Conservation (phyloP, 1,140 invertebrate species). For the Drosophila fuyamai region DNA sequence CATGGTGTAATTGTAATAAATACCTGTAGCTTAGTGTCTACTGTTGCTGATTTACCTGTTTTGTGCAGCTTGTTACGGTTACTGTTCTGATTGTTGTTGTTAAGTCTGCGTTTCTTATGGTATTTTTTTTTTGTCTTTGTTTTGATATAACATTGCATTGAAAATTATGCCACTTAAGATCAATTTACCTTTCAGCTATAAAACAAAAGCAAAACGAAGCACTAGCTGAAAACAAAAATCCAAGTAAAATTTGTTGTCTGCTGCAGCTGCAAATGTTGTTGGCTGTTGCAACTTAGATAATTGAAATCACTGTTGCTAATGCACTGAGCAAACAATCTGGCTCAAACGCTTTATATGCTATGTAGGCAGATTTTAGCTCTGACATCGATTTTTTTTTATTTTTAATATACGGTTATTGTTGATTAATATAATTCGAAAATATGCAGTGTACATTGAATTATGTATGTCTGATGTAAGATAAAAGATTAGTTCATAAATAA, state of each 20-base stretch:
- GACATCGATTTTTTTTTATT: too few species aligned
- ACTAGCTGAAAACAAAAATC: constrained; percentile 18
- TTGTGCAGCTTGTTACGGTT: neutral
- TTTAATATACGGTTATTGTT: too few species aligned
- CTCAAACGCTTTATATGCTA: neutral
- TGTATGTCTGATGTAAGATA: too few species aligned
- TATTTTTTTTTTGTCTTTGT: constrained; percentile 1
- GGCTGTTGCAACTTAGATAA: constrained; percentile 42
- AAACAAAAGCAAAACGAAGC: neutral
- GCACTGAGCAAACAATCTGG: constrained; percentile 14
- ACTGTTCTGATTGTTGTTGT: constrained; percentile 5
- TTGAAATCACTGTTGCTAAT: constrained; percentile 40
- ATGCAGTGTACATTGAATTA: too few species aligned
- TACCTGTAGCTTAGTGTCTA: neutral
- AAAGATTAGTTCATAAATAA: too few species aligned
- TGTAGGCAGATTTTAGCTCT: too few species aligned
- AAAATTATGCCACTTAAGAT: constrained; percentile 46
- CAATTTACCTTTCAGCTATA: constrained; percentile 28
- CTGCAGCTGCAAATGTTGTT: constrained; percentile 41
- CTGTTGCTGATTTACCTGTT: constrained; percentile 6
- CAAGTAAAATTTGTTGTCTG: constrained; percentile 24
- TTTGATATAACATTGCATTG: constrained; percentile 15
- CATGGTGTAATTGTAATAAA: too few species aligned
- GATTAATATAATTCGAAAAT: too few species aligned
- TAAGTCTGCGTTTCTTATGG: neutral